phyloP scores from a whole-genome alignment of 2,113 vertebrate genomes.

The Zosterops borbonicus region DNA sequence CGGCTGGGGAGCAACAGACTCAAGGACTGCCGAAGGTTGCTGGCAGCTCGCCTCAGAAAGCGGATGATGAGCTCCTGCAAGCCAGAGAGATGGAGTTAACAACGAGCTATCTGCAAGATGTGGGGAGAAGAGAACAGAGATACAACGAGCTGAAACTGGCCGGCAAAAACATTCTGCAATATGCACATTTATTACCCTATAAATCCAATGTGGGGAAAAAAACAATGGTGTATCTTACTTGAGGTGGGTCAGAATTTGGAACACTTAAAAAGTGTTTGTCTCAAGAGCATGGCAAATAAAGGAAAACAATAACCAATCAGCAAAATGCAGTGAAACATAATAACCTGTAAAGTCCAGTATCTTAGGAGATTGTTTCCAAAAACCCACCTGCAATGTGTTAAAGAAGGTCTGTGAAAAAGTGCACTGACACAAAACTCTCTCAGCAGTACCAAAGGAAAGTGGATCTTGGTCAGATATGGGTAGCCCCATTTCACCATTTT shows the following conservation, averaged over 20 bases:
- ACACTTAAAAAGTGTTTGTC: neutral
- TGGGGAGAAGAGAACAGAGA: neutral
- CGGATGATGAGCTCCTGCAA: conserved; percentile 89
- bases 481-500: neutral
- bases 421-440: neutral
- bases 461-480: neutral
- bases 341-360: neutral
- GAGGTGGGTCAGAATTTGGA: neutral
- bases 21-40: conserved; percentile 87
- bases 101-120: neutral
- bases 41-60: conserved; percentile 88
- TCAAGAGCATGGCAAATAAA: neutral
- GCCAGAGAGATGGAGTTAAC: neutral
- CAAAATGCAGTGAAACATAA: neutral
- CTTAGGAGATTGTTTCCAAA: neutral
- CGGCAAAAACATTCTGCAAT: neutral
- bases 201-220: neutral
- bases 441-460: neutral
- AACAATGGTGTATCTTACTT: neutral
- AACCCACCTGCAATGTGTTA: neutral
- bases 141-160: neutral
- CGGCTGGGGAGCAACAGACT: conserved; percentile 82
- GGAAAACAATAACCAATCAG: neutral
- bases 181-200: neutral
- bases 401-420: neutral